Evolutionary conservation across 2,113 vertebrate species (phyloP).

Genomic region (Catagonus wagneri): DNA sequence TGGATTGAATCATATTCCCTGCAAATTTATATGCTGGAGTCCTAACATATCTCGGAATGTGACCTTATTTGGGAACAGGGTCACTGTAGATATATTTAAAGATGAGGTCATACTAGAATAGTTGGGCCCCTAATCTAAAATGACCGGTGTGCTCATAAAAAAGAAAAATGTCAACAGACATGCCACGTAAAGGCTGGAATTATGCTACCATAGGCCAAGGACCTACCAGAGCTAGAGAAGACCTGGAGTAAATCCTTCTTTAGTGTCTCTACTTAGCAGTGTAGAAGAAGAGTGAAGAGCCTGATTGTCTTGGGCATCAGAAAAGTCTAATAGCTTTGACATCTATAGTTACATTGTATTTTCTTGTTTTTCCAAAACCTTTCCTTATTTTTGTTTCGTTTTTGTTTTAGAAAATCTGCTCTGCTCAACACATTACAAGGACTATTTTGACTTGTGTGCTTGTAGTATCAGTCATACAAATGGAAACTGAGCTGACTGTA

Average conservation of each 20-base stretch:
- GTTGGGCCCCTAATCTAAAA: not conserved
- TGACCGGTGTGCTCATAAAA: not conserved
- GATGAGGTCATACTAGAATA: not conserved
- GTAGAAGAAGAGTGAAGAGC: not conserved
- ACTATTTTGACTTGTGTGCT: not conserved
- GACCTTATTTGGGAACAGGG: not conserved
- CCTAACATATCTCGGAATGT: not conserved
- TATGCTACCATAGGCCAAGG: not conserved
- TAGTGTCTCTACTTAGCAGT: not conserved
- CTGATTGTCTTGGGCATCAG: not conserved
- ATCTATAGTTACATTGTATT: not conserved
- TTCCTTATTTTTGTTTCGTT: not conserved
- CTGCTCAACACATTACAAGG: not conserved
- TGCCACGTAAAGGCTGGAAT: not conserved
- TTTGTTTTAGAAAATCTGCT: constrained; percentile 25
- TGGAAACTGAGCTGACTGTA: not conserved
- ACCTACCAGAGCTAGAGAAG: not conserved
- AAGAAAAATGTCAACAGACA: not conserved
- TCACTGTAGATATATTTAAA: not conserved
- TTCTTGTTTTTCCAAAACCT: constrained; percentile 11
- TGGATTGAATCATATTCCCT: not conserved
- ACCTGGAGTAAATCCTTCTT: not conserved
- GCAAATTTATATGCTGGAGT: not conserved
- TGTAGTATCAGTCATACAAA: not conserved
- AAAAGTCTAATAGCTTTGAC: not conserved